Conservation (phyloP, 1,140 invertebrate species). For the Drosophila virilis region DNA sequence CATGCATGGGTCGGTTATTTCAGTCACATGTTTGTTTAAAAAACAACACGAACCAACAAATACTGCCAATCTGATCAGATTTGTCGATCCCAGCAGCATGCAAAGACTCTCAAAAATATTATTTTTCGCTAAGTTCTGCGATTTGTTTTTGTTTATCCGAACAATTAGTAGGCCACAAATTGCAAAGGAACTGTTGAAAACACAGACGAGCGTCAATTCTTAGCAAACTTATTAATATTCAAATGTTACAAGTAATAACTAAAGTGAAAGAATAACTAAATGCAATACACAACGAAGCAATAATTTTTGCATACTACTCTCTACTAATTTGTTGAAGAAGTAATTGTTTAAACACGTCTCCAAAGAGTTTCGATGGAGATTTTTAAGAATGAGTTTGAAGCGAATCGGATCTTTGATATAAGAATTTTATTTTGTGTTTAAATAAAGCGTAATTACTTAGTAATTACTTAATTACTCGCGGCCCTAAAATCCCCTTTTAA, state of each 20-base stretch:
- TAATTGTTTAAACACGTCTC: too few relatives aligned
- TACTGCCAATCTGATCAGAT: conserved; percentile 27
- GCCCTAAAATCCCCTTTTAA: too few relatives aligned
- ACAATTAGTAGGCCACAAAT: conserved; percentile 57
- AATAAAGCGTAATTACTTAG: conserved; percentile 2
- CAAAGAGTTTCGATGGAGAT: too few relatives aligned
- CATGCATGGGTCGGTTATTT: conserved; percentile 19
- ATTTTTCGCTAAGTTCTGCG: conserved; percentile 10
- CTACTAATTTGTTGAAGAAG: too few relatives aligned
- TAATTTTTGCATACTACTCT: too few relatives aligned
- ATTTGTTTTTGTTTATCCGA: conserved; percentile 54
- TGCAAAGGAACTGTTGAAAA: conserved; percentile 22
- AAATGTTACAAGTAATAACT: neutral
- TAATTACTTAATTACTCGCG: conserved; percentile 1
- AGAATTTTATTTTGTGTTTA: neutral
- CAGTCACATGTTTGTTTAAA: conserved; percentile 56
- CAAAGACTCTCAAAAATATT: conserved; percentile 25
- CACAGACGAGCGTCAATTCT: conserved; percentile 22
- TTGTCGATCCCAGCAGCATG: conserved; percentile 5
- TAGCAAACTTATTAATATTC: conserved; percentile 6
- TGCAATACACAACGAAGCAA: too few relatives aligned
- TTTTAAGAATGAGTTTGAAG: too few relatives aligned
- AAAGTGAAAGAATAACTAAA: too few relatives aligned
- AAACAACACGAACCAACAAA: conserved; percentile 21
- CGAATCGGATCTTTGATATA: neutral